Base-by-base conservation (phyloP, 2,113 vertebrate species). In the Pituophis catenifer region DNA sequence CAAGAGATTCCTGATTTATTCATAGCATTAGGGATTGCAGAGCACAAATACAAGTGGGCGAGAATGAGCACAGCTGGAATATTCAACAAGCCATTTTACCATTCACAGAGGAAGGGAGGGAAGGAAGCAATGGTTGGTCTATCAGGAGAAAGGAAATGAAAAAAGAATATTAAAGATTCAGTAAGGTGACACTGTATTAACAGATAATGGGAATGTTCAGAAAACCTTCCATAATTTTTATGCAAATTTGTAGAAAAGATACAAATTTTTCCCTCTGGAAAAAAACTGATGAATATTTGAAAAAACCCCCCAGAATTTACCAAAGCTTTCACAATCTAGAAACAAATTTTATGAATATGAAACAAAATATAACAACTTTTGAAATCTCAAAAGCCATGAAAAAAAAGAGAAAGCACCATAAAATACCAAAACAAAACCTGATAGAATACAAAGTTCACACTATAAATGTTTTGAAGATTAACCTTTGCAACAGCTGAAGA, bases 1-100 rank as follows among this genome's bases (percentile, higher is more conserved):
- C 96, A 95, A 95, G 94, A 94, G 91, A 94, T 92, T 96, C 95
- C 94, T 96, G 94, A 97, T 97, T 97, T 97, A 97, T 97, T 97
- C 96, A 96, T 95, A 90, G 95, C 93, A 97, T 96, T 96, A 96
- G 94, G 94, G 95, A 97, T 24, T 97, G 95, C 97, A 96, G 96
- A 97, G 96, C 95, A 94, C 95, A 96, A 97, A 94, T 95, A 95
- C 90, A 97, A 96, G 95, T 96, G 96, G 96, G 97, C 96, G 95
- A 97, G 95, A 93, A 95, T 95, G 93, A 96, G 95, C 95, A 94
- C 95, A 96, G 93, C 86, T 94, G 95, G 91, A 93, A 94, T 92
- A 95, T 92, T 95, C 94, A 95, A 91, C 92, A 96, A 95, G 93
- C 93, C 94, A 93, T 96, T 96, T 94, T 93, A 93, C 94, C 93